These are phyloP conservation scores for Drosophila anomalata DNA, from an alignment of 2,888 invertebrate species.

Conservation along the genomic window DNA sequence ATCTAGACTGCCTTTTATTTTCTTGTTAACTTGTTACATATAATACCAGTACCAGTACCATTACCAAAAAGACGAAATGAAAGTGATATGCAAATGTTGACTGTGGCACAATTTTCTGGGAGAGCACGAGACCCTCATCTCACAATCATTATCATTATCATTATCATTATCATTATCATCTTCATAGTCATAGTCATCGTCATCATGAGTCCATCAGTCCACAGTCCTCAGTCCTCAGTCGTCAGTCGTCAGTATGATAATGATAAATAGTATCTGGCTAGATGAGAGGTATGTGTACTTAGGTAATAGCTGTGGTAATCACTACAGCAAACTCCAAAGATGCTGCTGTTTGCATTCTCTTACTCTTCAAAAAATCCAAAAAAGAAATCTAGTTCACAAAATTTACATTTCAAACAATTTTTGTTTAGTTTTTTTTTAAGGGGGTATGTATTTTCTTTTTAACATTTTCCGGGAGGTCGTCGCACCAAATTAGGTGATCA, in stretches of 20 bases:
- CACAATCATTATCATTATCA: conserved; percentile 6
- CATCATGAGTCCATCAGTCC: too few species aligned
- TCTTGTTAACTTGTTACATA: conserved; percentile 34
- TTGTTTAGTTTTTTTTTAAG: neutral
- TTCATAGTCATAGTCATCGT: neutral
- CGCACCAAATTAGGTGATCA: conserved; percentile 47
- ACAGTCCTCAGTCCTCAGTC: too few species aligned
- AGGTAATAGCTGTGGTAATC: conserved; percentile 41
- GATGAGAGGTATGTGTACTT: conserved; percentile 25
- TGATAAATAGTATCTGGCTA: neutral
- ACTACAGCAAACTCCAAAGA: conserved; percentile 19
- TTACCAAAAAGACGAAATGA: conserved; percentile 39
- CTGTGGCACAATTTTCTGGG: conserved; percentile 34
- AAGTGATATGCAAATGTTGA: conserved; percentile 75
- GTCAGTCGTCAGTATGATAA: neutral
- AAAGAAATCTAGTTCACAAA: conserved; percentile 18
- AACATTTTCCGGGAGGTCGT: neutral
- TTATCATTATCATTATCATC: neutral
- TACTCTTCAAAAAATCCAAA: neutral
- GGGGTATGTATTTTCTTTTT: neutral
- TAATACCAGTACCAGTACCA: conserved; percentile 35
- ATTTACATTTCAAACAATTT: conserved; percentile 6
- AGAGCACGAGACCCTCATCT: conserved; percentile 61
- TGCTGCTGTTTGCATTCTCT: conserved; percentile 22
- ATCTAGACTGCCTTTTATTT: conserved; percentile 2